Evolutionary conservation across 2,797 vertebrate species (phyloP).

Genomic region (Girardinus metallicus): DNA sequence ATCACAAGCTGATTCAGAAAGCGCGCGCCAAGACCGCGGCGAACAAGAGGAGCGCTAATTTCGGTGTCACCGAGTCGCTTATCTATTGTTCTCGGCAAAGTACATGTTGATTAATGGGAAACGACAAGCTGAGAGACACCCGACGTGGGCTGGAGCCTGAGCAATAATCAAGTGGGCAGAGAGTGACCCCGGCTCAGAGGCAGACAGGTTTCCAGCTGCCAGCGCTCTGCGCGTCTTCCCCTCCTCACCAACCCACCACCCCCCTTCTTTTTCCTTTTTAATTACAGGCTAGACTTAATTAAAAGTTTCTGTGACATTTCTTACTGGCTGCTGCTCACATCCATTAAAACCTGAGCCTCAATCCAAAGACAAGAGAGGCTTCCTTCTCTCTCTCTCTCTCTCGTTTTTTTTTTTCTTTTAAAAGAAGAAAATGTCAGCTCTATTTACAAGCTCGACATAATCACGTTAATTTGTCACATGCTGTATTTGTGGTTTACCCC

Average conservation of each 20-base stretch:
- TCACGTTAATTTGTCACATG: conserved; percentile 48
- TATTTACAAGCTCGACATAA: conserved; percentile 38
- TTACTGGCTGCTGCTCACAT: conserved; percentile 63
- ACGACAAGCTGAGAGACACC: conserved; percentile 46
- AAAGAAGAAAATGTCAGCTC: conserved; percentile 35
- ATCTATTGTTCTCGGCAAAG: conserved; percentile 52
- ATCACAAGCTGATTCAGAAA: conserved; percentile 29
- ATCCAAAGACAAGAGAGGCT: conserved; percentile 21
- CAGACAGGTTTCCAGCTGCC: conserved; percentile 53
- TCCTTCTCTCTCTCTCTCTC: background rate
- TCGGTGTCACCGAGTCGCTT: conserved; percentile 24
- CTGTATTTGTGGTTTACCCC: background rate
- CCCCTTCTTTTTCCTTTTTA: conserved; percentile 34
- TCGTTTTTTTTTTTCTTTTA: background rate
- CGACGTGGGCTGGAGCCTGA: conserved; percentile 43
- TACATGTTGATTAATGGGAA: conserved; percentile 57
- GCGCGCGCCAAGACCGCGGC: background rate
- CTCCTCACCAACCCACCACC: background rate
- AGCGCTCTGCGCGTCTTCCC: conserved; percentile 23
- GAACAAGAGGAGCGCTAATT: conserved; percentile 30
- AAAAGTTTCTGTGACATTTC: conserved; percentile 73
- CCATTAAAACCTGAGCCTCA: conserved; percentile 59
- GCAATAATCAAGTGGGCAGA: conserved; percentile 57
- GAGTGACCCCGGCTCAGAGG: conserved; percentile 49
- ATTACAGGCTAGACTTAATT: conserved; percentile 72